These are phyloP conservation scores for Drosophila fulvimacula DNA, from an alignment of 2,888 invertebrate genomes.

Conservation along the genomic window DNA sequence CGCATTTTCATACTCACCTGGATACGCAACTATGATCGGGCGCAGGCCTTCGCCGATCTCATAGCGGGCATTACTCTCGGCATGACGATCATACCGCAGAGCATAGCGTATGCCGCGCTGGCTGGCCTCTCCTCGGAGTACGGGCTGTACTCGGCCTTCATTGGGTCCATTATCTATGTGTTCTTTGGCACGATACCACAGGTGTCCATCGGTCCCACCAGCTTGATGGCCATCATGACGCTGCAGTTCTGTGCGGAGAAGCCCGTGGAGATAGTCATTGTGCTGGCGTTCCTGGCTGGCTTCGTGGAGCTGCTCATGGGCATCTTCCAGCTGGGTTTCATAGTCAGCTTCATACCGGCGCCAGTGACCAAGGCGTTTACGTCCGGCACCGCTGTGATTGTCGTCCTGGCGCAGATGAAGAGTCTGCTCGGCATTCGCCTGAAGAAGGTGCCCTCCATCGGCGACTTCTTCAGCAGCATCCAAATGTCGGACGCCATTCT, in stretches of 20 bases:
- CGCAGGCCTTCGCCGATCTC: constrained; percentile 90
- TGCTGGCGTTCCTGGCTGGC: constrained; percentile 92
- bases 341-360: constrained; percentile 93
- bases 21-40: constrained; percentile 89
- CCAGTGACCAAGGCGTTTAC: constrained; percentile 94
- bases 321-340: constrained; percentile 91
- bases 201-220: constrained; percentile 96
- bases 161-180: constrained; percentile 94
- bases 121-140: constrained; percentile 95
- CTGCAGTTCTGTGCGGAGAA: constrained; percentile 89
- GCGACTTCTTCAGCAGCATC: constrained; percentile 86
- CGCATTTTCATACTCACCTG: constrained; percentile 87
- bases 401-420: constrained; percentile 90
- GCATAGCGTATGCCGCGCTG: constrained; percentile 94
- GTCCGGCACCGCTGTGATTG: constrained; percentile 92
- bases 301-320: constrained; percentile 92
- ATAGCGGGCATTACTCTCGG: constrained; percentile 96
- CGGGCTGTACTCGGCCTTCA: constrained; percentile 96
- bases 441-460: constrained; percentile 65
- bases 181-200: constrained; percentile 94
- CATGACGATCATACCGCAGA: constrained; percentile 96
- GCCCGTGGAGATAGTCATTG: constrained; percentile 90
- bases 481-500: constrained; percentile 88
- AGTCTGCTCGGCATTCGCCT: constrained; percentile 90
- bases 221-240: constrained; percentile 95